Evolutionary conservation across 1,140 invertebrate species (phyloP).

Genomic region (Episyrphus balteatus): DNA sequence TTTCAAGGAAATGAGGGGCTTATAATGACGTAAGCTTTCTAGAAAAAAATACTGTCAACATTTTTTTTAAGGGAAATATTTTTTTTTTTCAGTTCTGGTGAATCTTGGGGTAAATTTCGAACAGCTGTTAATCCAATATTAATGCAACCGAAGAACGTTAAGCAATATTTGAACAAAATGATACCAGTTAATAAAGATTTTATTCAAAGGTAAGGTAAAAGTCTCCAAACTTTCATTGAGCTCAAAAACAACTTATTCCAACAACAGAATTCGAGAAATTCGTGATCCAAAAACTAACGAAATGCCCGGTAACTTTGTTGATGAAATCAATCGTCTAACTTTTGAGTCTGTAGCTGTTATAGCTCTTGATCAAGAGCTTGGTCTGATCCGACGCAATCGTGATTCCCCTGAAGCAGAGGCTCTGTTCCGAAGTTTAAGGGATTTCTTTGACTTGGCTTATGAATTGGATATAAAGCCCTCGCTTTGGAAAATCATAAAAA

Average conservation of each 20-base stretch:
- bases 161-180: conserved; percentile 35
- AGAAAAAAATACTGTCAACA: not conserved
- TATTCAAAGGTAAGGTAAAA: conserved; percentile 11
- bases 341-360: conserved; percentile 57
- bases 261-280: conserved; percentile 39
- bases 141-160: conserved; percentile 40
- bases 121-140: conserved; percentile 38
- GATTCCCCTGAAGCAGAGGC: conserved; percentile 41
- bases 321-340: conserved; percentile 55
- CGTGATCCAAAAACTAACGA: conserved; percentile 41
- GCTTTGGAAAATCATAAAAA: conserved; percentile 49
- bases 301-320: conserved; percentile 45
- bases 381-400: conserved; percentile 27
- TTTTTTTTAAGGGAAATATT: not conserved
- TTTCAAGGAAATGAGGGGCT: not conserved
- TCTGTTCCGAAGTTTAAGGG: conserved; percentile 49
- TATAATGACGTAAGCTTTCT: not conserved
- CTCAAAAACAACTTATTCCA: no score
- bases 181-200: conserved; percentile 36
- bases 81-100: conserved; percentile 10
- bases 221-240: not conserved
- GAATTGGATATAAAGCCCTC: conserved; percentile 50
- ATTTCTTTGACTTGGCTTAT: conserved; percentile 42
- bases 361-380: conserved; percentile 54
- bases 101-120: conserved; percentile 24